A percentile compares a stretch with the other conserved stretches of the same genome.
phyloP scores from a whole-genome alignment of 2,797 vertebrate species.

The Xenopus petersii region DNA sequence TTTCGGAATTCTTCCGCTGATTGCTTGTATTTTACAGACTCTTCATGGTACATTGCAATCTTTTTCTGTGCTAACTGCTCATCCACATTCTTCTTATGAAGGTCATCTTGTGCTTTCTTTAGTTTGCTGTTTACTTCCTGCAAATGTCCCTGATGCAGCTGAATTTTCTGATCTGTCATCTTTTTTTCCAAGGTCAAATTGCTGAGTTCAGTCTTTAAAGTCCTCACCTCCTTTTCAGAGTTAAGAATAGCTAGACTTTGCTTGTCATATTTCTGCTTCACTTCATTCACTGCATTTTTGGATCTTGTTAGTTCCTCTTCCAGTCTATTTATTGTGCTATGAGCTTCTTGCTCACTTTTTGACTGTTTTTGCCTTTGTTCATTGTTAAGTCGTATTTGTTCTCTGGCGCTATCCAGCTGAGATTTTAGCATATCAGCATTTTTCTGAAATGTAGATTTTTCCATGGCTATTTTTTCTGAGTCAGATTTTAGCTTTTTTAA shows the following conservation, averaged over 20 bases:
- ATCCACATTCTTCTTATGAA: slow-evolving; percentile 78
- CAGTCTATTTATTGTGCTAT: slow-evolving; percentile 80
- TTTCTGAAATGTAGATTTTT: slow-evolving; percentile 82
- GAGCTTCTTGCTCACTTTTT: slow-evolving; percentile 80
- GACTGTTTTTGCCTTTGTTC: slow-evolving; percentile 87
- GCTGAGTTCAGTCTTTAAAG: slow-evolving; percentile 67
- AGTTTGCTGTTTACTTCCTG: slow-evolving; percentile 74
- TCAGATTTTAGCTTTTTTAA: slow-evolving; percentile 74
- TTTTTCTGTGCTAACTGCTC: slow-evolving; percentile 74
- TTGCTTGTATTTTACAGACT: slow-evolving; percentile 76
- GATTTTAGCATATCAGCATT: slow-evolving; percentile 79
- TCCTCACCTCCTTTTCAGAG: slow-evolving; percentile 74
- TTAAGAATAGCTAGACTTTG: slow-evolving; percentile 67
- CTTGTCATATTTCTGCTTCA: slow-evolving; percentile 77
- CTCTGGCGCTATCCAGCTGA: slow-evolving; percentile 83
- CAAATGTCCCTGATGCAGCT: slow-evolving; percentile 72
- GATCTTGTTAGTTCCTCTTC: slow-evolving; percentile 77
- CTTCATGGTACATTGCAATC: slow-evolving; percentile 77
- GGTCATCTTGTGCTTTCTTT: slow-evolving; percentile 79
- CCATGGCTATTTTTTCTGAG: slow-evolving; percentile 71
- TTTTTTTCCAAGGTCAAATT: slow-evolving; percentile 72
- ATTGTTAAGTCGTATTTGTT: slow-evolving; percentile 81
- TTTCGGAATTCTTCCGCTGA: slow-evolving; percentile 74
- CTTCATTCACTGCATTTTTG: slow-evolving; percentile 66
- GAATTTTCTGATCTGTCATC: slow-evolving; percentile 72